A percentile compares a stretch with the other conserved stretches of the same genome.
Conservation (phyloP, 2,797 vertebrate species). For the Leucoraja ocellata region DNA sequence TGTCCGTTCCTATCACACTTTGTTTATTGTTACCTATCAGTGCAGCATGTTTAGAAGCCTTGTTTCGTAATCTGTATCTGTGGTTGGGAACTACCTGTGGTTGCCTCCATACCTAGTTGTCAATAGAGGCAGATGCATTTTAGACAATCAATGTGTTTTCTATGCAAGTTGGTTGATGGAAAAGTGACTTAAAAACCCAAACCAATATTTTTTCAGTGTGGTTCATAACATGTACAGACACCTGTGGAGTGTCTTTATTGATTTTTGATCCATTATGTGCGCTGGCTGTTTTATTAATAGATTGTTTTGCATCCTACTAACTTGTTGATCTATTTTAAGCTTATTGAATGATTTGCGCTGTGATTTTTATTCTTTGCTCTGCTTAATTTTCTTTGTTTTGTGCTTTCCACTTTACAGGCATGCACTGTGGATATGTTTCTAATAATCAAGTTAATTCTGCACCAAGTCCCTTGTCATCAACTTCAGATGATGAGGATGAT, state of each 20-base stretch:
- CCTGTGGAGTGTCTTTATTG: neutral
- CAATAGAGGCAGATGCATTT: neutral
- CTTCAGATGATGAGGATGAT: constrained; percentile 93
- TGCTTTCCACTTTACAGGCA: constrained; percentile 83
- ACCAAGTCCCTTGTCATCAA: constrained; percentile 87
- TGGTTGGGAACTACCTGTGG: too few relatives aligned
- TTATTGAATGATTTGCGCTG: constrained; percentile 22
- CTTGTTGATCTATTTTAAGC: neutral
- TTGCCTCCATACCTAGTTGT: too few relatives aligned
- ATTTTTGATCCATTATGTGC: neutral
- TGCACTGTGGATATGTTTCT: constrained; percentile 88
- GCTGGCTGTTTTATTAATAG: neutral
- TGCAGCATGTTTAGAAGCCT: neutral
- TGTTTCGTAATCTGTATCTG: neutral
- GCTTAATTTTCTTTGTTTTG: constrained; percentile 55
- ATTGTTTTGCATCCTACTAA: neutral
- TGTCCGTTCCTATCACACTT: neutral
- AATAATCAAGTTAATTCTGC: constrained; percentile 89
- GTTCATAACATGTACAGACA: neutral
- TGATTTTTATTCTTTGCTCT: constrained; percentile 45
- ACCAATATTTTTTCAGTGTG: neutral
- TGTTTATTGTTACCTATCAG: neutral
- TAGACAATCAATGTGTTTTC: neutral
- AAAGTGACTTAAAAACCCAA: neutral
- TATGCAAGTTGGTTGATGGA: neutral